Evolutionary conservation across 2,888 invertebrate species (phyloP), one percentile per base, ranked within the genome.

Genomic region (Drosophila neotestacea): DNA sequence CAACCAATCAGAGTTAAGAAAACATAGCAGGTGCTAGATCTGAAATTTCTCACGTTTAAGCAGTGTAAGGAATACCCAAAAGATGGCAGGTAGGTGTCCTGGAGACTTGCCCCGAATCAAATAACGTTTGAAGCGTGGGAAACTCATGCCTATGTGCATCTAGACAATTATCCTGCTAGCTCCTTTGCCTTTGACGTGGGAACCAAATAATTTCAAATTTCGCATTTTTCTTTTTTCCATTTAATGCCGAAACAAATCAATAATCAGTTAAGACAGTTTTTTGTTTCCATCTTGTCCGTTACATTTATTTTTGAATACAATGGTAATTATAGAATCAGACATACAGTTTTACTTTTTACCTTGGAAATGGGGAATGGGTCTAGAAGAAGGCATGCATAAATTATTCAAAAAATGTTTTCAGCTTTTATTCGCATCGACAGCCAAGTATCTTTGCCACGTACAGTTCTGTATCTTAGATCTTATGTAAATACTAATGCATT

Each of bases 21-120:
- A 55, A 55, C 44, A 59, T 59, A 70, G 88, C 91, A 91, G 91
- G 91, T 91, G 91, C 73, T 73, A 62, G 50, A 63, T 58, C 56
- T 47, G 70, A 82, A 90, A 71, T 79, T 90, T 91, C 91, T 90
- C 91, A 91, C 90, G 91, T 82, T 85, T 64, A 16, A 16, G 11
- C 48, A 16, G 50, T 62, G 60, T 51, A 36, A 64, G 74, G 55
- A 47, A 68, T 58, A 52, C 48, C 54, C 38, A 69, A 60, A 60
- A 6, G 42, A 55, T 28, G 6, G 64, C 90, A 90, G 90, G 90
- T 90, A 88, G 71, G 47, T 48, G 73, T 83, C 81, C 82, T 85
- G 73, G 51, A 71, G 73, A 80, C 82, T 73, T 71, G 73, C 42
- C 65, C 64, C 41, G 70, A 54, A 64, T 55, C 61, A 58, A 64